These are phyloP conservation scores for Xenopus petersii DNA, from an alignment of 2,797 vertebrate genomes.

Conservation along the genomic window DNA sequence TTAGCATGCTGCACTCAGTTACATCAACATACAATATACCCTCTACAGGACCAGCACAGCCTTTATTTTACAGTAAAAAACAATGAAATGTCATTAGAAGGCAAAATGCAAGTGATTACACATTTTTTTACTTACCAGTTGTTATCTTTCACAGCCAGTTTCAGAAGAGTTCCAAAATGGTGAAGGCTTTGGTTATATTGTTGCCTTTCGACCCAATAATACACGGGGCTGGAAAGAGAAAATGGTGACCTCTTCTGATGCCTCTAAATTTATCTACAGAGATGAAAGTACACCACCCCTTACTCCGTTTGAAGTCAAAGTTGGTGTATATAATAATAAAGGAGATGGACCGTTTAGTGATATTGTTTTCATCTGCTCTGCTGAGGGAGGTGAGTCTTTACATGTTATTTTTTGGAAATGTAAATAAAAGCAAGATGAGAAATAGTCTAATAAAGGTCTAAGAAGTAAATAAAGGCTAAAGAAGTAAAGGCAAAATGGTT, in stretches of 20 bases:
- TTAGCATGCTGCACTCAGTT: no score
- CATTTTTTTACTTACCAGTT: not conserved
- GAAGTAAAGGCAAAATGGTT: no score
- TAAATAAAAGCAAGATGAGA: no score
- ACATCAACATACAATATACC: no score
- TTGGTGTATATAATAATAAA: conserved; percentile 96
- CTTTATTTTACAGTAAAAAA: no score
- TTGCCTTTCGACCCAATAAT: conserved; percentile 92
- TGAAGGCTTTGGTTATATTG: conserved; percentile 94
- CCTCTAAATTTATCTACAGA: conserved; percentile 90
- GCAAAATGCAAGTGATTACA: no score
- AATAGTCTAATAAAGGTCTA: no score
- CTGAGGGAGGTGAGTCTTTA: conserved; percentile 83
- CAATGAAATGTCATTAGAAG: no score
- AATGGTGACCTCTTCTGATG: conserved; percentile 94
- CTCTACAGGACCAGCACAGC: no score
- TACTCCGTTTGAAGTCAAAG: conserved; percentile 89
- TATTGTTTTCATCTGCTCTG: conserved; percentile 88
- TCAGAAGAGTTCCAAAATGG: conserved; percentile 97
- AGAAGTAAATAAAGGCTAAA: no score
- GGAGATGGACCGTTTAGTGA: conserved; percentile 94
- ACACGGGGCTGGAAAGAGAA: conserved; percentile 96
- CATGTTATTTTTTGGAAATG: no score
- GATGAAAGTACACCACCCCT: conserved; percentile 96
- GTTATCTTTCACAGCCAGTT: conserved; percentile 72